These are phyloP conservation scores for Triplophysa rosa DNA, from an alignment of 2,113 vertebrate species.

Conservation along the genomic window DNA sequence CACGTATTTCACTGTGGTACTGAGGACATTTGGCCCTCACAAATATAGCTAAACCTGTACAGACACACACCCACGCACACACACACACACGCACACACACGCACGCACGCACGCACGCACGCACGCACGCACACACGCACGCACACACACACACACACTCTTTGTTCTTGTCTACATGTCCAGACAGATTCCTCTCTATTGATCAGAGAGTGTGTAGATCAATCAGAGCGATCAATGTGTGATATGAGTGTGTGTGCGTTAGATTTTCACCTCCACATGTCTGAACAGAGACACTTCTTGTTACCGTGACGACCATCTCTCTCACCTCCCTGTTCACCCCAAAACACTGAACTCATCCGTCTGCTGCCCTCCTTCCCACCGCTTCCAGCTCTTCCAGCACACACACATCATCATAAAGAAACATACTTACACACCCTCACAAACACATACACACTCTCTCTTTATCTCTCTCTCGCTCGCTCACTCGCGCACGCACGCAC, in stretches of 20 bases:
- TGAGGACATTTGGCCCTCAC: too few relatives aligned
- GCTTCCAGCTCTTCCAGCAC: neutral
- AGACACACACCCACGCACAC: too few relatives aligned
- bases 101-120: too few relatives aligned
- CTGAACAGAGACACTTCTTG: conserved; percentile 26
- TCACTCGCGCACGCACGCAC: neutral
- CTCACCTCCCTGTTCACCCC: neutral
- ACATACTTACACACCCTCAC: too few relatives aligned
- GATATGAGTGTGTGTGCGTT: conserved; percentile 16
- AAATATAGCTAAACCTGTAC: too few relatives aligned
- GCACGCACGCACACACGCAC: too few relatives aligned
- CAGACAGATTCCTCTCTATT: conserved; percentile 21
- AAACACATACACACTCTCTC: too few relatives aligned
- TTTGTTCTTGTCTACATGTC: conserved; percentile 16
- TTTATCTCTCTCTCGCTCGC: too few relatives aligned
- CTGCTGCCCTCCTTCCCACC: neutral
- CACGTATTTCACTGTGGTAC: too few relatives aligned
- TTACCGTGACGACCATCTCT: neutral
- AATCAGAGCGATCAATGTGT: conserved; percentile 29
- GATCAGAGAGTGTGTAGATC: conserved; percentile 33
- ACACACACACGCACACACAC: neutral
- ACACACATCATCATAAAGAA: too few relatives aligned
- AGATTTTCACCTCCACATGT: conserved; percentile 40
- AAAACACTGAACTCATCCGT: neutral
- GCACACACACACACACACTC: too few relatives aligned